These are phyloP conservation scores for Cossypha dichroa DNA, from an alignment of 2,797 vertebrate genomes.

Conservation along the genomic window DNA sequence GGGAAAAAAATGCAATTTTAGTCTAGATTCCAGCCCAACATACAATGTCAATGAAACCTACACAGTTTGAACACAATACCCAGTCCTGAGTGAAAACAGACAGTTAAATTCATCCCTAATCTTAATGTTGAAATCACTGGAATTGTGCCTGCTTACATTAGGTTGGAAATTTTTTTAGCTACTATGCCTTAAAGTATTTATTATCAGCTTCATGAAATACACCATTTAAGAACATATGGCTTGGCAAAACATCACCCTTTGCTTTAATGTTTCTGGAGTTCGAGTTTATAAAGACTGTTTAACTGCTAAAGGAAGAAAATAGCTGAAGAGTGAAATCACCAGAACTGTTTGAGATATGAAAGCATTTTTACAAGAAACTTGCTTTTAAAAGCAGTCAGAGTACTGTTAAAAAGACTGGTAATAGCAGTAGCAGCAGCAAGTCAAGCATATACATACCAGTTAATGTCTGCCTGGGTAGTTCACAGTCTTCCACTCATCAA, in stretches of 20 bases:
- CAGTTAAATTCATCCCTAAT: neutral
- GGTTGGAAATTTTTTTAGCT: neutral
- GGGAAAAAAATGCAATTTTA: neutral
- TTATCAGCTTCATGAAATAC: constrained; percentile 45
- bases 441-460: neutral
- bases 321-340: neutral
- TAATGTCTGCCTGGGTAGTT: neutral
- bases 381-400: neutral
- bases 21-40: neutral
- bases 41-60: neutral
- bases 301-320: constrained; percentile 3
- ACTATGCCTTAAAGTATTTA: constrained; percentile 18
- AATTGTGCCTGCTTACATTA: neutral
- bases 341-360: neutral
- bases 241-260: constrained; percentile 20
- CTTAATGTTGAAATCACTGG: constrained; percentile 1
- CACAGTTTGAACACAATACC: neutral
- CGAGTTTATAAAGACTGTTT: neutral
- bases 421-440: neutral
- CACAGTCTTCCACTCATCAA: neutral
- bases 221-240: constrained; percentile 36
- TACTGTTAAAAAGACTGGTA: neutral
- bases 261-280: constrained; percentile 20
- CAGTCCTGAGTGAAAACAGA: neutral
- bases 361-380: neutral